A percentile compares a stretch with the other conserved stretches of the same genome.
These are phyloP conservation scores for Diadumene lineata DNA, from an alignment of 92 coral and sea anemone species.

Conservation along the genomic window DNA sequence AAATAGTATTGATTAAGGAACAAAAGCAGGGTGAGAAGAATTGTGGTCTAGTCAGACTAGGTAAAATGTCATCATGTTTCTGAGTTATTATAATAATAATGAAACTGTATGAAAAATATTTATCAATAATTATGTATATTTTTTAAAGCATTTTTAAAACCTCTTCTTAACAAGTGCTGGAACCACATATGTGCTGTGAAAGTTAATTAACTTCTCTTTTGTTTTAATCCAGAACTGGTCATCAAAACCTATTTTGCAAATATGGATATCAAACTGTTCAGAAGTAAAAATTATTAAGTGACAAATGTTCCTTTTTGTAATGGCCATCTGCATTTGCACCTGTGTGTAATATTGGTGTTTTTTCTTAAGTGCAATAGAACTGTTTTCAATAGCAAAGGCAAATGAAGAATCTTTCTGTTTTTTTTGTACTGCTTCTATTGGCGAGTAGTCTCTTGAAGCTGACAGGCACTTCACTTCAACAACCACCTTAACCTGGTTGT, in stretches of 20 bases:
- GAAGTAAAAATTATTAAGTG: slow-evolving; percentile 60
- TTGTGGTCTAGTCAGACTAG: too few relatives aligned
- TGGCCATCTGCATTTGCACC: slow-evolving; percentile 45
- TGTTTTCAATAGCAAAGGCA: background rate
- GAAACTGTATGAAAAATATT: background rate
- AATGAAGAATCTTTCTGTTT: slow-evolving; percentile 2
- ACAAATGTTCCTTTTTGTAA: slow-evolving; percentile 32
- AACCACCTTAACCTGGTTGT: background rate
- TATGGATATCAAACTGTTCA: slow-evolving; percentile 20
- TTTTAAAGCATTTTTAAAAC: background rate
- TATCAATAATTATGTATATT: too few relatives aligned
- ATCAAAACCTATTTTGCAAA: slow-evolving; percentile 26
- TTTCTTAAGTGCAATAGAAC: slow-evolving; percentile 16
- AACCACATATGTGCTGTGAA: background rate
- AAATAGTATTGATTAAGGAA: too few relatives aligned
- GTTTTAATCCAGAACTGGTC: slow-evolving; percentile 42
- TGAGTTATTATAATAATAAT: too few relatives aligned
- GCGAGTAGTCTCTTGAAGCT: slow-evolving; percentile 8
- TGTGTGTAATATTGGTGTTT: slow-evolving; percentile 58
- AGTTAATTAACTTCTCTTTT: slow-evolving; percentile 3
- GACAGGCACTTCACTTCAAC: slow-evolving; percentile 12
- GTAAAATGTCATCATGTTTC: background rate
- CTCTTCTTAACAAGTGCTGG: slow-evolving; percentile 12
- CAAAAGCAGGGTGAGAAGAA: too few relatives aligned
- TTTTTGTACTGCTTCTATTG: slow-evolving; percentile 10